Evolutionary conservation across 2,797 vertebrate species (phyloP), one percentile per base, ranked within the genome.

Genomic region (Todus mexicanus): DNA sequence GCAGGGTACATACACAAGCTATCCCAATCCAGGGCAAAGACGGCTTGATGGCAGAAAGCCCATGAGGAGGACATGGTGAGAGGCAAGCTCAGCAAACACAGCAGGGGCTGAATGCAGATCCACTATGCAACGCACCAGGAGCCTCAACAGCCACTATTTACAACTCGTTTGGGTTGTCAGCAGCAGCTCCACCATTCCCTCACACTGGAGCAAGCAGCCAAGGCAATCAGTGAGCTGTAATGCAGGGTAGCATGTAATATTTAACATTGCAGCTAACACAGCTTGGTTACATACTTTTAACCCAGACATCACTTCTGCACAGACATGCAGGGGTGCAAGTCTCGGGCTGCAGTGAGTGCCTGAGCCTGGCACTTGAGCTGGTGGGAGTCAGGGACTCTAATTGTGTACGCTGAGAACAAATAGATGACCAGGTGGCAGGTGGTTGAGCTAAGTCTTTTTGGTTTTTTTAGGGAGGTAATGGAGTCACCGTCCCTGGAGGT

Each of bases 11-110:
- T 5, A 25, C 7, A n/a, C 9, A 54, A 79, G 3, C 27, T 38
- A 29, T 33, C 29, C n/a, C 56, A 63, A 33, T 3, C 4, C 33
- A 15, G 2, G 2, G 60, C 40, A 90, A 59, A 70, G 40, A 18
- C 1, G 0, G 37, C 33, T 65, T 3, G 0, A 15, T 69, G n/a
- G 54, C 47, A 93, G 77, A 63, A 57, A 86, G 29, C 57, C 57
- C 0, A 0, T 12, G 23, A 68, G 19, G 13, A 68, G 25, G 47
- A 69, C 26, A 10, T 1, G 1, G n/a, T 29, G 63, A 47, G 56
- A 40, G 29, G 35, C 25, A 18, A 51, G 33, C 71, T 84, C 88
- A 69, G 31, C 20, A 48, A 63, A 40, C 47, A 38, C 54, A 59
- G 6, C 1, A 2, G 43, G 40, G 25, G 6, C 57, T 92, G 61